These are phyloP conservation scores for Oryzias curvinotus DNA, from an alignment of 2,113 vertebrate species.

Conservation along the genomic window DNA sequence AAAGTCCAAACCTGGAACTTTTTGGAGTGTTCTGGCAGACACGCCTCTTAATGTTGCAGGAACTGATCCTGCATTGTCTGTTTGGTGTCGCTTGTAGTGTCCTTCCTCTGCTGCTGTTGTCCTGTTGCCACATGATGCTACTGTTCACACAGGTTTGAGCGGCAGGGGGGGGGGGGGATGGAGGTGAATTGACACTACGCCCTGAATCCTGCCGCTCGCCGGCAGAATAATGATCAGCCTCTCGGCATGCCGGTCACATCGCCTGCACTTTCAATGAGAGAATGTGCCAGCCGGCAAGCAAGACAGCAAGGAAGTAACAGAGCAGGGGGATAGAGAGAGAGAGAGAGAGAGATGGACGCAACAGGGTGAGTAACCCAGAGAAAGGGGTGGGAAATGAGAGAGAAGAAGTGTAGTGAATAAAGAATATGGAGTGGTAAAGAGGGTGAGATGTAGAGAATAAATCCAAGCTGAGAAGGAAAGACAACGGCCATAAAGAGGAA, in stretches of 20 bases:
- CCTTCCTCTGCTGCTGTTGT: conserved; percentile 11
- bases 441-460: conserved; percentile 15
- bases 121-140: conserved; percentile 17
- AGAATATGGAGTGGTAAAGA: conserved; percentile 14
- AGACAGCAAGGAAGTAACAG: conserved; percentile 20
- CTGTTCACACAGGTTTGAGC: conserved; percentile 22
- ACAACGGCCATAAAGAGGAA: not conserved
- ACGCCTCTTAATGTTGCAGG: not conserved
- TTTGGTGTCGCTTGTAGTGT: conserved; percentile 13
- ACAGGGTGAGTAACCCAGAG: conserved; percentile 40
- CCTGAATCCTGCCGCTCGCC: conserved; percentile 48
- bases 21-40: no score
- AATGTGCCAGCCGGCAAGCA: conserved; percentile 34
- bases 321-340: conserved; percentile 15
- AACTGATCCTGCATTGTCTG: conserved; percentile 1
- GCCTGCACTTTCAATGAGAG: conserved; percentile 63
- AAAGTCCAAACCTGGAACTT: no score
- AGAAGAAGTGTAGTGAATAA: not conserved
- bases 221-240: conserved; percentile 66
- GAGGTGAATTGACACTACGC: conserved; percentile 61
- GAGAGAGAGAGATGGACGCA: conserved; percentile 23
- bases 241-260: conserved; percentile 69
- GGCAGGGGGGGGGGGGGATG: conserved; percentile 10
- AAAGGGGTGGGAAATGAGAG: conserved; percentile 2
- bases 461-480: conserved; percentile 14